Evolutionary conservation across 2,888 invertebrate species (phyloP).

Genomic region (Chymomyza amoena): DNA sequence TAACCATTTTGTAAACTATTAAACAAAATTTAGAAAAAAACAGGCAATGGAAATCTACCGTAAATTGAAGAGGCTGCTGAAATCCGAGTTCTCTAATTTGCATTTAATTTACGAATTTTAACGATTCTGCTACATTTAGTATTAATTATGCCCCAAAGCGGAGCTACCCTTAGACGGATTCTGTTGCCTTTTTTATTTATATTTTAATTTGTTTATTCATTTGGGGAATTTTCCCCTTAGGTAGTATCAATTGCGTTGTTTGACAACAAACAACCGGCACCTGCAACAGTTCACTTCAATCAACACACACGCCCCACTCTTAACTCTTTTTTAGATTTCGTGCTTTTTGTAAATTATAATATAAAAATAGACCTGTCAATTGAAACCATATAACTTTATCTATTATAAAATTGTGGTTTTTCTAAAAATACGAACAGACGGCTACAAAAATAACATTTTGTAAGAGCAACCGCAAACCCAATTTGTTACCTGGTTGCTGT

Average conservation of each 20-base stretch:
- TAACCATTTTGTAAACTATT: too few species aligned
- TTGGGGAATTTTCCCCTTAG: not conserved
- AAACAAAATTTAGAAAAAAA: too few species aligned
- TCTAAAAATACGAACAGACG: constrained; percentile 56
- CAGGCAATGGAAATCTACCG: not conserved
- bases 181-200: not conserved
- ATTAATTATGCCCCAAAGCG: not conserved
- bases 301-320: not conserved
- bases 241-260: not conserved
- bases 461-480: not conserved
- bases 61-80: not conserved
- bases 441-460: constrained; percentile 17
- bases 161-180: not conserved
- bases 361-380: constrained; percentile 65
- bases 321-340: not conserved
- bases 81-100: not conserved
- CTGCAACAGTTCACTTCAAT: not conserved
- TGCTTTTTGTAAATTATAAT: constrained; percentile 35
- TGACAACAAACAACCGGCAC: not conserved
- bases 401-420: constrained; percentile 61
- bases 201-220: not conserved
- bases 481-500: not conserved
- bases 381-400: constrained; percentile 41
- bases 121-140: not conserved
- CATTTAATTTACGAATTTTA: not conserved